A percentile compares a stretch with the other conserved stretches of the same genome.
These are phyloP conservation scores for Danio rerio DNA, from an alignment of 2,113 vertebrate species.

Conservation along the genomic window DNA sequence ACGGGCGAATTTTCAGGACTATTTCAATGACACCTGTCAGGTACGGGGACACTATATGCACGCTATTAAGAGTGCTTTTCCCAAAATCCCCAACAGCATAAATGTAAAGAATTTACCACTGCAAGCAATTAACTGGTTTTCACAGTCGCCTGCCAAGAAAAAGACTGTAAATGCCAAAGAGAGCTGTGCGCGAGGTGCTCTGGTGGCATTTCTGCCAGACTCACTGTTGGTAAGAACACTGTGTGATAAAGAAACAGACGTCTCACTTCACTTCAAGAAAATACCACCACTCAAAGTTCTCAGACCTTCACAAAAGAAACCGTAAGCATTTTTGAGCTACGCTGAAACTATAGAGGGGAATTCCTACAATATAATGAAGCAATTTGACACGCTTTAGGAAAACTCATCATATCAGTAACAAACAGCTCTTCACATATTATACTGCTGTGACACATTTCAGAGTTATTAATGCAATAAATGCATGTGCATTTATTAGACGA, in stretches of 20 bases:
- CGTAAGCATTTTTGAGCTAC: not conserved
- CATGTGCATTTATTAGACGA: not conserved
- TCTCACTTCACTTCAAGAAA: not conserved
- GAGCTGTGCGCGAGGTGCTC: not conserved
- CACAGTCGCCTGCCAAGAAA: constrained; percentile 31
- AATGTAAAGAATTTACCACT: constrained; percentile 29
- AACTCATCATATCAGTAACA: not conserved
- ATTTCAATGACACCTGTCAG: not conserved
- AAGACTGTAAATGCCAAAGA: constrained; percentile 21
- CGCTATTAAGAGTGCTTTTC: not conserved
- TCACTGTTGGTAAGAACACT: not conserved
- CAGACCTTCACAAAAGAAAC: not conserved
- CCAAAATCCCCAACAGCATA: not conserved
- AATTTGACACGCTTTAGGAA: not conserved
- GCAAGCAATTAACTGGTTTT: constrained; percentile 38
- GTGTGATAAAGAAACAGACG: not conserved
- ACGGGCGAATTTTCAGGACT: not conserved
- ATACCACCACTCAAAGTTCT: not conserved
- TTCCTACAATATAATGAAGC: not conserved
- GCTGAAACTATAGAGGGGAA: not conserved
- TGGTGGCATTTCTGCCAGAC: constrained; percentile 26
- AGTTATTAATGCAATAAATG: not conserved
- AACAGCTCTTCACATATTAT: not conserved
- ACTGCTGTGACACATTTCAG: not conserved
- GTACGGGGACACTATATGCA: not conserved